These are phyloP conservation scores for Aplysina aerophoba DNA, from an alignment of 37 sponge, comb jelly and placozoan genomes.

Conservation along the genomic window DNA sequence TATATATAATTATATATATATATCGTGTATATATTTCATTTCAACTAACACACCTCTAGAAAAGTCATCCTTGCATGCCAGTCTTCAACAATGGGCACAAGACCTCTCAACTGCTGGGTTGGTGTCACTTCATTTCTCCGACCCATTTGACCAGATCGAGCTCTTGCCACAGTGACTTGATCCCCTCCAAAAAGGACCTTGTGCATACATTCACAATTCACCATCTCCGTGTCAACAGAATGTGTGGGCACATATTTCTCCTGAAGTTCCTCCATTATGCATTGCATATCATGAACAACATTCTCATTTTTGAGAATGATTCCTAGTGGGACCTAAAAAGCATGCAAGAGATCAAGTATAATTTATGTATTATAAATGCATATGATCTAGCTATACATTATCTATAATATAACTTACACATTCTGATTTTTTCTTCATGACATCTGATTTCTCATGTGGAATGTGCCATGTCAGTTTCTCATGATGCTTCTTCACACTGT, in stretches of 20 bases:
- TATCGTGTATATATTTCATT: no score
- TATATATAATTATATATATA: no score
- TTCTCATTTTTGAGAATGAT: constrained; percentile 9
- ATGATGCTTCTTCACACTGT: no score
- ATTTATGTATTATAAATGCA: no score
- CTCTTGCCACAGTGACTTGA: constrained; percentile 54
- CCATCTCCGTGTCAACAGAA: neutral
- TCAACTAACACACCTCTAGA: constrained; percentile 10
- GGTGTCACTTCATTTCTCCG: constrained; percentile 7
- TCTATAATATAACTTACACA: no score
- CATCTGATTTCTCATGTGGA: no score
- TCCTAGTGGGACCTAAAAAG: constrained; percentile 1
- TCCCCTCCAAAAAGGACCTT: constrained; percentile 45
- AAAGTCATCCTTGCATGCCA: constrained; percentile 32
- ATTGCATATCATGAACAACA: neutral
- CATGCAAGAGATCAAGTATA: no score
- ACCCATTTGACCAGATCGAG: constrained; percentile 4
- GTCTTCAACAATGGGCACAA: constrained; percentile 45
- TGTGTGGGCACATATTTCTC: neutral
- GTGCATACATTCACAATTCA: constrained; percentile 16
- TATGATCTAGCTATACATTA: no score
- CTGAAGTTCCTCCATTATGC: neutral
- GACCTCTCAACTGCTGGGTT: constrained; percentile 17
- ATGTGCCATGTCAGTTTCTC: no score
- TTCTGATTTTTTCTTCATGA: no score